These are phyloP conservation scores for Fregata magnificens DNA, from an alignment of 2,113 vertebrate genomes.

Conservation along the genomic window DNA sequence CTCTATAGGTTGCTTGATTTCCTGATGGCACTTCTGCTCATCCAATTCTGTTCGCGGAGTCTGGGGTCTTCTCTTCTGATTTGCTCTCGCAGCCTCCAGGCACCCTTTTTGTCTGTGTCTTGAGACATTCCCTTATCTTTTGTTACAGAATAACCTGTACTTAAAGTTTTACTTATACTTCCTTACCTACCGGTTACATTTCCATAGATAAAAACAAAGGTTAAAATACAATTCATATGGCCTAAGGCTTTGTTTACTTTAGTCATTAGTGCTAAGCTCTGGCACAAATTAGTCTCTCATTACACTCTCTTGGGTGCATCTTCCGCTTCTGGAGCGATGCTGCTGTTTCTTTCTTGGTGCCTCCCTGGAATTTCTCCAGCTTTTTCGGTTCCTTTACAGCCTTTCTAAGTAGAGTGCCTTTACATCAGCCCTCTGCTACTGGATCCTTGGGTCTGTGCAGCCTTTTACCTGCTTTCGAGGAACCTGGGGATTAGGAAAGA, in stretches of 20 bases:
- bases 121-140: not conserved
- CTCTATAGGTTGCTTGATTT: not conserved
- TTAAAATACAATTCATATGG: no score
- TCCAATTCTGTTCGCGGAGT: no score
- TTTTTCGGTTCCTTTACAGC: not conserved
- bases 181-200: not conserved
- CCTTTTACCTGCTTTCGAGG: not conserved
- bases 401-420: not conserved
- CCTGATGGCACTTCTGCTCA: not conserved
- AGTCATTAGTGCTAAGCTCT: no score
- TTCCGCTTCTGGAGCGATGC: accelerated
- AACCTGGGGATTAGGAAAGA: not conserved
- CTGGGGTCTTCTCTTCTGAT: no score
- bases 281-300: no score
- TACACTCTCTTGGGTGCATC: not conserved
- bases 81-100: no score
- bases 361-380: not conserved
- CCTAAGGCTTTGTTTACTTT: no score
- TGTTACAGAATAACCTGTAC: not conserved
- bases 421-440: not conserved
- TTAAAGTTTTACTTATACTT: not conserved
- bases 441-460: not conserved
- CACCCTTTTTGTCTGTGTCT: no score
- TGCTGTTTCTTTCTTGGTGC: not conserved
- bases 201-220: not conserved